phyloP scores from a whole-genome alignment of 2,797 vertebrate species.

The Gorsachius magnificus region DNA sequence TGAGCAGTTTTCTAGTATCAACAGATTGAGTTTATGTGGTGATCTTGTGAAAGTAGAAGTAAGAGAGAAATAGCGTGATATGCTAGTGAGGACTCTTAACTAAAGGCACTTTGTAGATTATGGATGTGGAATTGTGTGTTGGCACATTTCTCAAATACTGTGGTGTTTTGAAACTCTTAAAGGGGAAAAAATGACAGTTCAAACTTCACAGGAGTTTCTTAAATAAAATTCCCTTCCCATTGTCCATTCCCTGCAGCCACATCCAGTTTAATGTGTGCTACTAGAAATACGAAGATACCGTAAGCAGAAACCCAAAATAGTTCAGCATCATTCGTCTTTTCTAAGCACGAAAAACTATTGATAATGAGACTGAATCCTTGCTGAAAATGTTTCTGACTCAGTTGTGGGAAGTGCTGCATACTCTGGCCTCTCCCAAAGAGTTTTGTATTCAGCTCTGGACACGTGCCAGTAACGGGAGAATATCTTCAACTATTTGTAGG shows the following conservation, averaged over 20 bases:
- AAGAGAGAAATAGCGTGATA: background rate
- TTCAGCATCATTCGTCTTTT: background rate
- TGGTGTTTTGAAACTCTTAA: background rate
- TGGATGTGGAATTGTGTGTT: background rate
- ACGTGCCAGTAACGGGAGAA: constrained; percentile 23
- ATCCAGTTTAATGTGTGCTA: background rate
- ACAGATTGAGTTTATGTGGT: background rate
- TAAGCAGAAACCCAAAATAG: background rate
- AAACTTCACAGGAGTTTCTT: background rate
- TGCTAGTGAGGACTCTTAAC: background rate
- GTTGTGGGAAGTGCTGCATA: constrained; percentile 29
- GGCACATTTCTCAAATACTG: background rate
- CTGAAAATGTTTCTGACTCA: background rate
- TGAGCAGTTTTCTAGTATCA: background rate
- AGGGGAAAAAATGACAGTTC: background rate
- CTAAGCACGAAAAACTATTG: background rate
- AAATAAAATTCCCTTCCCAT: background rate
- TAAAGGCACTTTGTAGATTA: background rate
- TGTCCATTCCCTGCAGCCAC: background rate
- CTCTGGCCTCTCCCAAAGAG: constrained; percentile 36
- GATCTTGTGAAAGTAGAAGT: background rate
- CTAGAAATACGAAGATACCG: background rate
- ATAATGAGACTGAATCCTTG: background rate
- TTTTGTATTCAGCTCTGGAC: constrained; percentile 13
- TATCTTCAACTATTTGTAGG: constrained; percentile 55